Conservation (phyloP, 2,797 vertebrate genomes). For the Chloroceryle inda region DNA sequence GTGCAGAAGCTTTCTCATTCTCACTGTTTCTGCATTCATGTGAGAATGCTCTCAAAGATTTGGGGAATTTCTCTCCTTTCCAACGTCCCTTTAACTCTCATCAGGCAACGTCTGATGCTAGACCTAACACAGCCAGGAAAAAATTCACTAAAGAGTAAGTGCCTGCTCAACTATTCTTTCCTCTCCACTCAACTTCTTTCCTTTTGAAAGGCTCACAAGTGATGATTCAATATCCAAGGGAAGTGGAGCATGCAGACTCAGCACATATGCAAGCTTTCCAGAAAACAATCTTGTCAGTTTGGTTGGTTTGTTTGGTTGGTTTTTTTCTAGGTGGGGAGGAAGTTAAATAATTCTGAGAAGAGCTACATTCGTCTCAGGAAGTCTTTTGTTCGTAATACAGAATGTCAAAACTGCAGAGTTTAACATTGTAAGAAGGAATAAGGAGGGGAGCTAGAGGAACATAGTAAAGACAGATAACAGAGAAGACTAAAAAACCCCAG, state of each 20-base stretch:
- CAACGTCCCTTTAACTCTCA: neutral
- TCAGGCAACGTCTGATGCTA: neutral
- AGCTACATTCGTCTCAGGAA: constrained; percentile 57
- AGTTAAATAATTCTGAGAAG: constrained; percentile 9
- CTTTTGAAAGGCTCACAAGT: constrained; percentile 53
- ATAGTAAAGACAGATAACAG: neutral
- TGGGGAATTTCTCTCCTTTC: neutral
- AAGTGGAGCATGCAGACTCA: neutral
- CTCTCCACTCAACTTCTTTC: neutral
- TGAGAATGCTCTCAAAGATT: neutral
- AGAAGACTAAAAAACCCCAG: neutral
- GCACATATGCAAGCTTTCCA: constrained; percentile 1
- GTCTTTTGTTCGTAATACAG: constrained; percentile 55
- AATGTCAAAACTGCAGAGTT: constrained; percentile 46
- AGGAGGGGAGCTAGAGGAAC: neutral
- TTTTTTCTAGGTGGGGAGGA: accelerated
- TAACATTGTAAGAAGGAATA: constrained; percentile 1
- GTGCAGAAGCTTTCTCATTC: neutral
- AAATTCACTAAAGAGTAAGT: constrained; percentile 18
- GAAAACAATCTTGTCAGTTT: neutral
- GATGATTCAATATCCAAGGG: constrained; percentile 1
- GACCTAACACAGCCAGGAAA: neutral
- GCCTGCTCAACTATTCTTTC: neutral
- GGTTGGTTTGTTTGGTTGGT: neutral
- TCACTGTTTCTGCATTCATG: neutral